Percentiles rank a stretch among this genome's conserved stretches.
These are phyloP conservation scores for Ceyx erithaca DNA, from an alignment of 2,797 vertebrate genomes.

Conservation along the genomic window DNA sequence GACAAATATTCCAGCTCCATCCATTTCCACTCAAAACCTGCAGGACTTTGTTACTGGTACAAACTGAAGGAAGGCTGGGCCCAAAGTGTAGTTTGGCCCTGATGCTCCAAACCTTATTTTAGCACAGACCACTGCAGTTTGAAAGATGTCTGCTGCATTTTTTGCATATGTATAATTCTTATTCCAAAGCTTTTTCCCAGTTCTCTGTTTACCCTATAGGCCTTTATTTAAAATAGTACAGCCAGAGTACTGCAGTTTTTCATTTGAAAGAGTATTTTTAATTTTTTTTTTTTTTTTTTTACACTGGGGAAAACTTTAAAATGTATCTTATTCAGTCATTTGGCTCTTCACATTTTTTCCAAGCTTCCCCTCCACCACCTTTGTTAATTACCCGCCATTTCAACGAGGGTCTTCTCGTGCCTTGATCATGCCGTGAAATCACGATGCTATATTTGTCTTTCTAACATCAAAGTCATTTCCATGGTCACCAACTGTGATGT, in stretches of 20 bases:
- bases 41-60: neutral
- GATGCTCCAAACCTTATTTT: neutral
- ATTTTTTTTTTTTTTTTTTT: neutral
- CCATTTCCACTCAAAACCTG: neutral
- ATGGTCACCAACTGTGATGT: conserved; percentile 72
- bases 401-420: conserved; percentile 55
- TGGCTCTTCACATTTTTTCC: neutral
- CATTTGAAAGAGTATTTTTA: neutral
- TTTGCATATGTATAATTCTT: neutral
- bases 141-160: neutral
- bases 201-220: neutral
- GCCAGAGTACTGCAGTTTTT: neutral
- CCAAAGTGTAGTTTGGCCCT: neutral
- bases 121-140: neutral
- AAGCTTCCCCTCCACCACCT: conserved; percentile 38
- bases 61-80: neutral
- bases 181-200: neutral
- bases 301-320: neutral
- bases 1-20: neutral
- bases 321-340: conserved; percentile 11
- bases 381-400: conserved; percentile 41
- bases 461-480: conserved; percentile 72
- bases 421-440: conserved; percentile 63
- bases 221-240: conserved; percentile 14
- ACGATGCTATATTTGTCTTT: conserved; percentile 62